A percentile compares a stretch with the other conserved stretches of the same genome.
phyloP scores from a whole-genome alignment of 1,140 invertebrate genomes.

The Ceratosolen solmsi region DNA sequence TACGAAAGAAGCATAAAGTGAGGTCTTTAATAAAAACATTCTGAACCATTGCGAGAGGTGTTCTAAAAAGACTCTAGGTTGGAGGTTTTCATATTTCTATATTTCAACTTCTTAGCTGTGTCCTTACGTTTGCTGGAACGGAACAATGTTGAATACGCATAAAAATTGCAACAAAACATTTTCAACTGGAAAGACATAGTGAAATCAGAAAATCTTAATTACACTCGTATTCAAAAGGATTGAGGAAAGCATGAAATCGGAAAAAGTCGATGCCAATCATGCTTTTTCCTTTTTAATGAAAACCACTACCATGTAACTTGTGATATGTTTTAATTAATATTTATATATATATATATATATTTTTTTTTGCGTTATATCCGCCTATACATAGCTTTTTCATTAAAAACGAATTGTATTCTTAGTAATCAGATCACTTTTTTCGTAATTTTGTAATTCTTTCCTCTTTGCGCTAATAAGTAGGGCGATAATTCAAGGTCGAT shows the following conservation, averaged over 20 bases:
- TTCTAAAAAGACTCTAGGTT: neutral
- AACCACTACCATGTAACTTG: neutral
- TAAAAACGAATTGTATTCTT: constrained; percentile 10
- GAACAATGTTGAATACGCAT: neutral
- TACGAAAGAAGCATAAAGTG: neutral
- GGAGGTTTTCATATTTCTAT: no score
- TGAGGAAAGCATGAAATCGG: neutral
- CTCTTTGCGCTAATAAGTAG: neutral
- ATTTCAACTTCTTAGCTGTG: neutral
- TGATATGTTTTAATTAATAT: no score
- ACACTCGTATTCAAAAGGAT: neutral
- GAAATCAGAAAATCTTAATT: neutral
- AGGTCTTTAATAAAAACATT: constrained; percentile 5
- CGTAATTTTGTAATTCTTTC: neutral
- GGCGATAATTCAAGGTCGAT: no score
- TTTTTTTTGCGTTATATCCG: no score
- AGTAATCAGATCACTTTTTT: constrained; percentile 24
- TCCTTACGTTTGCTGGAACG: neutral
- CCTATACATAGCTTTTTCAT: neutral
- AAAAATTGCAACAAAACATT: neutral
- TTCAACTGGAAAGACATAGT: neutral
- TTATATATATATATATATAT: no score
- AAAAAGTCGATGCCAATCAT: neutral
- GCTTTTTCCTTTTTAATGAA: neutral
- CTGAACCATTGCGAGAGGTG: neutral